Conservation (phyloP, 2,888 invertebrate genomes). For the Ennomos fuscantarius region DNA sequence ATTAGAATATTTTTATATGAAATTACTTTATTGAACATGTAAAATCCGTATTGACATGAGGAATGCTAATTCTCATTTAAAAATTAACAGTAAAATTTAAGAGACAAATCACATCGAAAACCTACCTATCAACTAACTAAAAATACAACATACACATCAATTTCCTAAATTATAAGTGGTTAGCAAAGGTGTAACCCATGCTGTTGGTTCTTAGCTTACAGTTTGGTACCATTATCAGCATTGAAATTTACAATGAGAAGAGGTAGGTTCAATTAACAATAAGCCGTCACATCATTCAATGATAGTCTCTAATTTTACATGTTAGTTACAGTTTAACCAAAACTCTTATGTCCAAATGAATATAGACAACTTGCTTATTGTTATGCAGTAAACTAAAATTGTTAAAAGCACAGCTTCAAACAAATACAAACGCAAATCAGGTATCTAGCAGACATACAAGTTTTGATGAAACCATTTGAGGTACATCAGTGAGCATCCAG, state of each 20-base stretch:
- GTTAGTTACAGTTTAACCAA: conserved; percentile 72
- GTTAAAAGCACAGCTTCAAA: conserved; percentile 77
- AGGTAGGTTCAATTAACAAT: conserved; percentile 82
- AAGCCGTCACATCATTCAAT: conserved; percentile 68
- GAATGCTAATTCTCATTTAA: conserved; percentile 86
- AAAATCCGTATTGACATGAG: conserved; percentile 86
- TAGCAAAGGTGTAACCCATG: conserved; percentile 49
- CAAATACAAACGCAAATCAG: conserved; percentile 53
- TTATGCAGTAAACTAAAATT: conserved; percentile 60
- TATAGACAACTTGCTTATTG: conserved; percentile 56
- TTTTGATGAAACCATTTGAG: conserved; percentile 77
- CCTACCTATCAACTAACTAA: conserved; percentile 84
- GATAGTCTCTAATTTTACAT: conserved; percentile 82
- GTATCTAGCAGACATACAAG: conserved; percentile 67
- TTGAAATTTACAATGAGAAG: conserved; percentile 82
- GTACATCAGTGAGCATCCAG: conserved; percentile 80
- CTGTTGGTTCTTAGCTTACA: conserved; percentile 66
- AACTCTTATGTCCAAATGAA: conserved; percentile 69
- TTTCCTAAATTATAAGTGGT: conserved; percentile 51
- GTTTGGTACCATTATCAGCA: conserved; percentile 82
- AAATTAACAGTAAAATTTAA: conserved; percentile 85
- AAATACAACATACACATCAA: conserved; percentile 80
- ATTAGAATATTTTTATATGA: conserved; percentile 72
- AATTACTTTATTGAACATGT: conserved; percentile 86
- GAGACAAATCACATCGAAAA: conserved; percentile 85